Conservation (phyloP, 2,888 invertebrate genomes). For the Archips crataeganus region DNA sequence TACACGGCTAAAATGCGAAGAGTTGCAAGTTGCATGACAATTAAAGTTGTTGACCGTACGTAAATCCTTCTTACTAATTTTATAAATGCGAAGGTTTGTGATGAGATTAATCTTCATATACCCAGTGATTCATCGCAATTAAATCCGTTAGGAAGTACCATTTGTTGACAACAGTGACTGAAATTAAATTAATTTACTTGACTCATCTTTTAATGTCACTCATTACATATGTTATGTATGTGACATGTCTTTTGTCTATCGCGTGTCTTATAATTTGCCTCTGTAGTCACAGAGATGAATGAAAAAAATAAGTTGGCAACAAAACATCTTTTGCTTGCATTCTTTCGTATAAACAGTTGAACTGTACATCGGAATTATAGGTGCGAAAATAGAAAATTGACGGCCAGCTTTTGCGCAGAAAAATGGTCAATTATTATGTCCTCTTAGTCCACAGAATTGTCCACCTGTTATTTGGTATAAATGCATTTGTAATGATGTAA, state of each 20-base stretch:
- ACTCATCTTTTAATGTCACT: neutral
- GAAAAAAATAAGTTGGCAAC: neutral
- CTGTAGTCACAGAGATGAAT: neutral
- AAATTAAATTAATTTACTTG: conserved; percentile 1
- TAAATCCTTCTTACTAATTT: too few relatives aligned
- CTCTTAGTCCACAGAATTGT: too few relatives aligned
- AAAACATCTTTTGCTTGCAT: neutral
- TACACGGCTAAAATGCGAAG: too few relatives aligned
- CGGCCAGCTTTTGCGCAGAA: too few relatives aligned
- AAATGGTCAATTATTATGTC: too few relatives aligned
- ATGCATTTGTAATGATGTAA: too few relatives aligned
- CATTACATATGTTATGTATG: neutral
- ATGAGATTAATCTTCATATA: neutral
- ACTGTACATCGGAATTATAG: too few relatives aligned
- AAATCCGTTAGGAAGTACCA: neutral
- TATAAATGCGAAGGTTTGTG: too few relatives aligned
- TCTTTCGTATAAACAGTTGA: neutral
- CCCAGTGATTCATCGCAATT: conserved; percentile 3
- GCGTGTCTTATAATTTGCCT: neutral
- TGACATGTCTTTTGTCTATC: neutral
- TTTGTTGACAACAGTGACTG: neutral
- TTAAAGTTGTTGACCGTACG: too few relatives aligned
- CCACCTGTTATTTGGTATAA: too few relatives aligned
- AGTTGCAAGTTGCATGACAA: too few relatives aligned
- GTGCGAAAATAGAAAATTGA: too few relatives aligned